These are phyloP conservation scores for Macropis europaea DNA, from an alignment of 2,888 invertebrate species.

Conservation along the genomic window DNA sequence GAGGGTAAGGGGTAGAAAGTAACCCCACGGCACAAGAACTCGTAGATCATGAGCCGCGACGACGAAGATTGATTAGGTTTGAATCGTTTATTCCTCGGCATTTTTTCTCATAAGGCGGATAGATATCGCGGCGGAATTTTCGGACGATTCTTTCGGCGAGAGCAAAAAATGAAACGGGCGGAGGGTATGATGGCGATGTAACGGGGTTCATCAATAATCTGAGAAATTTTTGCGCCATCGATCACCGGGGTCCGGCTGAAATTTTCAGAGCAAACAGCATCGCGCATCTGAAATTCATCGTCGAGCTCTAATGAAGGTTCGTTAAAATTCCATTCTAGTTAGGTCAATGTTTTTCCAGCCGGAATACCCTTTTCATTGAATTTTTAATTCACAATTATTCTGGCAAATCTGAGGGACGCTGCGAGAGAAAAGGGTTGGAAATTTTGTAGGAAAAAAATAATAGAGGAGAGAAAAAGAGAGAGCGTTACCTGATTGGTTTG, in stretches of 20 bases:
- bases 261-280: slow-evolving; percentile 25
- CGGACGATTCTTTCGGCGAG: not conserved
- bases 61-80: slow-evolving; percentile 42
- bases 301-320: slow-evolving; percentile 13
- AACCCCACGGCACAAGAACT: slow-evolving; percentile 3
- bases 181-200: too few species aligned
- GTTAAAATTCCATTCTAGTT: slow-evolving; percentile 39
- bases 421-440: too few species aligned
- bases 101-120: slow-evolving; percentile 20
- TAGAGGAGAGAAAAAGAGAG: not conserved
- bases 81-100: slow-evolving; percentile 30
- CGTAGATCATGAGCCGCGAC: slow-evolving; percentile 14
- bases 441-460: not conserved
- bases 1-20: not conserved
- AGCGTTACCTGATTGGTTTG: slow-evolving; percentile 64
- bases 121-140: slow-evolving; percentile 17
- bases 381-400: slow-evolving; percentile 38
- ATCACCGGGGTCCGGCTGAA: not conserved
- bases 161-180: not conserved
- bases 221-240: not conserved
- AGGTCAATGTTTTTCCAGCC: slow-evolving; percentile 24
- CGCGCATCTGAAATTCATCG: slow-evolving; percentile 14
- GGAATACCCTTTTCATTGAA: slow-evolving; percentile 1
- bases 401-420: not conserved
- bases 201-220: slow-evolving; percentile 1